These are phyloP conservation scores for Phyllopteryx taeniolatus DNA, from an alignment of 2,113 vertebrate genomes.

Conservation along the genomic window DNA sequence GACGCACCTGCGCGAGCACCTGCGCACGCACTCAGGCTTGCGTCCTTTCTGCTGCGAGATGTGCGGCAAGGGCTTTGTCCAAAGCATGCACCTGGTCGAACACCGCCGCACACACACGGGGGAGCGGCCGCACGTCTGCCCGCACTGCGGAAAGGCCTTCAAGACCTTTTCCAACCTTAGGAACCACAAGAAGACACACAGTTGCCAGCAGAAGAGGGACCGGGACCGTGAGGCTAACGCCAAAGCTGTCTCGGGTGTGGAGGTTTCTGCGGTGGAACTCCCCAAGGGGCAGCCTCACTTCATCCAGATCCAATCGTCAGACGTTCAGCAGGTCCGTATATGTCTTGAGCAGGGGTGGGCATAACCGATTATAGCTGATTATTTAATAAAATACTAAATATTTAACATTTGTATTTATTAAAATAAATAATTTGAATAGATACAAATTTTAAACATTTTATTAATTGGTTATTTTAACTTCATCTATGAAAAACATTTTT, in stretches of 20 bases:
- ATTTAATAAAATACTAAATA: too few relatives aligned
- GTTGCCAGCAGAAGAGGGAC: constrained; percentile 62
- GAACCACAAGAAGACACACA: constrained; percentile 85
- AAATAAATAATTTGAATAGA: too few relatives aligned
- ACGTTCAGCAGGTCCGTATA: constrained; percentile 65
- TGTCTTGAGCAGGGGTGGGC: not conserved
- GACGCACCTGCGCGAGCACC: constrained; percentile 86
- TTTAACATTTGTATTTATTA: too few relatives aligned
- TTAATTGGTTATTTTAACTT: too few relatives aligned
- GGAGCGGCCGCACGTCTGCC: constrained; percentile 80
- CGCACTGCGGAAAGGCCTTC: constrained; percentile 82
- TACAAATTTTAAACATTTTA: too few relatives aligned
- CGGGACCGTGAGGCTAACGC: constrained; percentile 21
- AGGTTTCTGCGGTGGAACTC: constrained; percentile 48
- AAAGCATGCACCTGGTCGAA: constrained; percentile 86
- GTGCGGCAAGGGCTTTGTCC: constrained; percentile 85
- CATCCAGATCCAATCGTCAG: constrained; percentile 73
- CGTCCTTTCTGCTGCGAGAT: constrained; percentile 82
- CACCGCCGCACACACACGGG: constrained; percentile 85
- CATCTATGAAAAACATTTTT: too few relatives aligned
- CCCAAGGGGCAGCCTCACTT: constrained; percentile 64
- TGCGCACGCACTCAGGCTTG: constrained; percentile 84
- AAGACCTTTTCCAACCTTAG: constrained; percentile 87
- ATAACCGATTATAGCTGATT: too few relatives aligned
- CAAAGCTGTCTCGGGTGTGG: constrained; percentile 51